phyloP scores from a whole-genome alignment of 2,888 invertebrate species.

The Hecatera dysodea region DNA sequence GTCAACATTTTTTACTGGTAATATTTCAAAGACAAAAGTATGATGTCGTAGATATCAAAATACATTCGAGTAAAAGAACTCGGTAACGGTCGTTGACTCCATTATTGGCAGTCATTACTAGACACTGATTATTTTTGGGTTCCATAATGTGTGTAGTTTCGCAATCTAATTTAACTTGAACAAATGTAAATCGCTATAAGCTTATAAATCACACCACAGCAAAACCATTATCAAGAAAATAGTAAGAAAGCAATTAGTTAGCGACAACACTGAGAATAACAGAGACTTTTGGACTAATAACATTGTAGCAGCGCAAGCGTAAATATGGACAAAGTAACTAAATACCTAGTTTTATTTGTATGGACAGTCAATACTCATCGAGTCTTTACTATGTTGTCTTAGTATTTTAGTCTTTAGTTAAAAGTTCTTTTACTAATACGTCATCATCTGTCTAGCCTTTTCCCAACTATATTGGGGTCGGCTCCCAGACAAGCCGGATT shows the following conservation, averaged over 20 bases:
- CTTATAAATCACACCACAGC: slow-evolving; percentile 56
- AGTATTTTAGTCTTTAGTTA: slow-evolving; percentile 1
- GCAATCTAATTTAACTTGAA: background rate
- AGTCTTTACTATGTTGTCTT: slow-evolving; percentile 2
- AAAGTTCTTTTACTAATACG: background rate
- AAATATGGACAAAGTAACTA: slow-evolving; percentile 39
- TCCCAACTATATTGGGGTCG: too few relatives aligned
- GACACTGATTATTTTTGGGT: too few relatives aligned
- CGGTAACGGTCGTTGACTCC: background rate
- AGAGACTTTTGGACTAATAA: slow-evolving; percentile 68
- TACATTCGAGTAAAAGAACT: too few relatives aligned
- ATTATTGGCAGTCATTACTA: background rate
- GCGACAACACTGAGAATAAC: slow-evolving; percentile 67
- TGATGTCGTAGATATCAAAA: too few relatives aligned
- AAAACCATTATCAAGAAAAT: slow-evolving; percentile 83
- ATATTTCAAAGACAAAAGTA: background rate
- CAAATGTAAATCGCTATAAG: background rate
- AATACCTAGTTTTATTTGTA: slow-evolving; percentile 28
- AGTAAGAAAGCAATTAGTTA: slow-evolving; percentile 89
- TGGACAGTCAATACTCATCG: slow-evolving; percentile 20
- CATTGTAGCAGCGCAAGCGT: slow-evolving; percentile 50
- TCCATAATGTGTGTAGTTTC: background rate
- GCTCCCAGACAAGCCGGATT: too few relatives aligned
- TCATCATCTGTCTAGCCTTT: too few relatives aligned
- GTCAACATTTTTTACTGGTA: too few relatives aligned